Conservation (phyloP, 1,140 invertebrate genomes). For the Amphibalanus amphitrite region DNA sequence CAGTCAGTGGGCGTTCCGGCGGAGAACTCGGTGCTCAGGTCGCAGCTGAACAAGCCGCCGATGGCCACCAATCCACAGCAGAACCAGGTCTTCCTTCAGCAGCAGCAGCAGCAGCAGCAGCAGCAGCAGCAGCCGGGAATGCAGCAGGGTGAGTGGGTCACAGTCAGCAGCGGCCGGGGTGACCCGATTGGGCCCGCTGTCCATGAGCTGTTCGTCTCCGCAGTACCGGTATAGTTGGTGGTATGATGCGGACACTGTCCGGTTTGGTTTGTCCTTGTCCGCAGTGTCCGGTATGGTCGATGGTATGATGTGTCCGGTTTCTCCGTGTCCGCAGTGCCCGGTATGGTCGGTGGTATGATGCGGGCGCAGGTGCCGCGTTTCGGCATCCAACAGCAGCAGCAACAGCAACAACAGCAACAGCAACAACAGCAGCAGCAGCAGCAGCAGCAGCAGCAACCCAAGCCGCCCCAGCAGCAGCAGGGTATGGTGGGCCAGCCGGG, state of each 20-base stretch:
- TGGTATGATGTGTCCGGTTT: not conserved
- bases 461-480: slow-evolving; percentile 23
- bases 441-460: slow-evolving; percentile 24
- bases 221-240: too few species aligned
- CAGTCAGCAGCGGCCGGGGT: too few species aligned
- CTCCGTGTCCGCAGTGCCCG: slow-evolving; percentile 13
- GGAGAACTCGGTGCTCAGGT: not conserved
- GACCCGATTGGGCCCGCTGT: too few species aligned
- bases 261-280: too few species aligned
- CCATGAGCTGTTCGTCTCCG: too few species aligned
- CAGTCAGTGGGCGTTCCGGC: not conserved
- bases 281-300: not conserved
- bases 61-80: slow-evolving; percentile 24
- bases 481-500: slow-evolving; percentile 20
- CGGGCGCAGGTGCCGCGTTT: slow-evolving; percentile 5
- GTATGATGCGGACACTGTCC: too few species aligned
- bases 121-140: slow-evolving; percentile 13
- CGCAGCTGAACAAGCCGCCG: slow-evolving; percentile 1
- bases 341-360: slow-evolving; percentile 18
- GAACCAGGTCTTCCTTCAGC: slow-evolving; percentile 29
- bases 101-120: slow-evolving; percentile 21
- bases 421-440: slow-evolving; percentile 19
- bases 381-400: slow-evolving; percentile 17
- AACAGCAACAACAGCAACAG: slow-evolving; percentile 25
- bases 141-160: slow-evolving; percentile 10